Conservation (phyloP, 2,797 vertebrate genomes). For the Cacajao melanocephalus region DNA sequence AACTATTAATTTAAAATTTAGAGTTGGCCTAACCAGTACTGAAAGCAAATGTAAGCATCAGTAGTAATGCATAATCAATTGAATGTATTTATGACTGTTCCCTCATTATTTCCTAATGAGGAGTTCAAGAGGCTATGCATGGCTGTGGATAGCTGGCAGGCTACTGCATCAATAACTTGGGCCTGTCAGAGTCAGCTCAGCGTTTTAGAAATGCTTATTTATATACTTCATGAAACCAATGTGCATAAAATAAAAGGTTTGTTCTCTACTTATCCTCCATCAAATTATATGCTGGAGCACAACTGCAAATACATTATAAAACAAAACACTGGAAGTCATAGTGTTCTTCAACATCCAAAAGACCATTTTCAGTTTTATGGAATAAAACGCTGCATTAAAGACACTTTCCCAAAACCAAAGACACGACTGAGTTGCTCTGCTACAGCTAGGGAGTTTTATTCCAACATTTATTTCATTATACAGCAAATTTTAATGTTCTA, state of each 20-base stretch:
- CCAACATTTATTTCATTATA: conserved; percentile 47
- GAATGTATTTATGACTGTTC: conserved; percentile 66
- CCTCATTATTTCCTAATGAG: conserved; percentile 69
- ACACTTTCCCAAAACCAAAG: conserved; percentile 55
- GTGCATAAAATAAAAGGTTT: conserved; percentile 53
- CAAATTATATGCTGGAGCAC: not conserved
- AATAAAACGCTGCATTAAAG: conserved; percentile 49
- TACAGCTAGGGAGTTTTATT: conserved; percentile 52
- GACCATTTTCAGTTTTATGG: conserved; percentile 57
- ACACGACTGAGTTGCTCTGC: conserved; percentile 38
- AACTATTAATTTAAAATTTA: conserved; percentile 63
- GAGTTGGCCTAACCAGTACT: not conserved
- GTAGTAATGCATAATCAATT: conserved; percentile 65
- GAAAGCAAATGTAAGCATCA: conserved; percentile 56
- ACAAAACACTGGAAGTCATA: not conserved
- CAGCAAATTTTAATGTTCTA: conserved; percentile 62
- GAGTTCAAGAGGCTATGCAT: conserved; percentile 60
- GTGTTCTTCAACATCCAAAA: conserved; percentile 20
- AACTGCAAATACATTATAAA: conserved; percentile 30
- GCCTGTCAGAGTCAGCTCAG: conserved; percentile 20
- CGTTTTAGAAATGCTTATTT: conserved; percentile 58
- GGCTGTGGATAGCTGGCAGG: conserved; percentile 13
- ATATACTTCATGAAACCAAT: not conserved
- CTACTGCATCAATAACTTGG: conserved; percentile 50
- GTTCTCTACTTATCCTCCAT: conserved; percentile 7